Percentiles rank a stretch among this genome's conserved stretches.
phyloP scores from a whole-genome alignment of 2,113 vertebrate species.

The Ptilorrhoa leucosticta region DNA sequence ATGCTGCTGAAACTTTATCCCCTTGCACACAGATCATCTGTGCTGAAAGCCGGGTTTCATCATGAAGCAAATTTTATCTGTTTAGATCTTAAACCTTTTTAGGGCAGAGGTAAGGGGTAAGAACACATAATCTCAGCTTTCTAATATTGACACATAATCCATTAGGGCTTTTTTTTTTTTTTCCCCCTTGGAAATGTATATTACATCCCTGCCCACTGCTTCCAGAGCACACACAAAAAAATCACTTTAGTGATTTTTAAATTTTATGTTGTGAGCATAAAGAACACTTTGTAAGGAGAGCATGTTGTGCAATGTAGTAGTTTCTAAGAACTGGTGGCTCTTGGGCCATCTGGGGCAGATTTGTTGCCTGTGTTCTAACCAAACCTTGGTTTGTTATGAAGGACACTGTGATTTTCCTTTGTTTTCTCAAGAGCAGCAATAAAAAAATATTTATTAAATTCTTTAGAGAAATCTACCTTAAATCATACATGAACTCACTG shows the following conservation, averaged over 20 bases:
- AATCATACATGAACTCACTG: background rate
- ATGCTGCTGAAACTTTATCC: conserved; percentile 3
- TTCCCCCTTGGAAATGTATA: background rate
- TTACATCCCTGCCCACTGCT: background rate
- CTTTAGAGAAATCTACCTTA: background rate
- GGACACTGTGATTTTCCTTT: background rate
- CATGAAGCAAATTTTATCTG: conserved; percentile 9
- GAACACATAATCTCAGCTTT: conserved; percentile 6
- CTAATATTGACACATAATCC: background rate
- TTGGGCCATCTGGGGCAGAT: background rate
- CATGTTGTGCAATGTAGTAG: background rate
- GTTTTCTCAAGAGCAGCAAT: background rate
- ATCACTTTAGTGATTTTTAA: background rate
- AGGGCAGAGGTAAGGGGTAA: background rate
- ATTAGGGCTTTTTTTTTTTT: background rate
- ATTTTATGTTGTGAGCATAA: background rate
- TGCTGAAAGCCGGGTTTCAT: background rate
- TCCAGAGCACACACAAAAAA: background rate
- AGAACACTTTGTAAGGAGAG: background rate
- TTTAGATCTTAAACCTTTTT: conserved; percentile 38
- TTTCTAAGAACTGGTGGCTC: background rate
- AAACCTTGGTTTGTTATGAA: background rate
- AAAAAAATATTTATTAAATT: background rate
- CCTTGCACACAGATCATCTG: background rate
- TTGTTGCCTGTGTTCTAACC: background rate